Evolutionary conservation across 2,797 vertebrate genomes (phyloP).

Genomic region (Gambelia wislizenii): DNA sequence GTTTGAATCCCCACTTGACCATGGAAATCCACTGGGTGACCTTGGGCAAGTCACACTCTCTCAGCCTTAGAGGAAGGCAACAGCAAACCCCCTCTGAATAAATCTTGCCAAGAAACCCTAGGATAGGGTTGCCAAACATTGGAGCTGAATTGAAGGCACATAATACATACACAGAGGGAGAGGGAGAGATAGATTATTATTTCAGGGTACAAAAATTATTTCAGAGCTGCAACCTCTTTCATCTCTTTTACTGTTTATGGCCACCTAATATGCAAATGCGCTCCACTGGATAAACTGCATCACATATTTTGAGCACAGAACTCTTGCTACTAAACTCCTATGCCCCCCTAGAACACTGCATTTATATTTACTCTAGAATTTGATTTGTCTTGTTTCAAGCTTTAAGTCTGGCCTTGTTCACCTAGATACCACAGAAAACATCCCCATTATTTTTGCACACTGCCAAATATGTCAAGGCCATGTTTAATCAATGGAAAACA

Average conservation of each 20-base stretch:
- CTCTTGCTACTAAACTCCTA: slow-evolving; percentile 36
- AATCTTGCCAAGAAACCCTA: too few species aligned
- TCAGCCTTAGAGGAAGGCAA: too few species aligned
- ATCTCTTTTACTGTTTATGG: not conserved
- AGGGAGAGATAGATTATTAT: not conserved
- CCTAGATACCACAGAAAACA: slow-evolving; percentile 64
- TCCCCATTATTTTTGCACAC: slow-evolving; percentile 52
- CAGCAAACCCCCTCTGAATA: too few species aligned
- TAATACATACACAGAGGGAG: too few species aligned
- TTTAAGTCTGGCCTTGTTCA: slow-evolving; percentile 65
- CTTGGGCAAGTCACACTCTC: too few species aligned
- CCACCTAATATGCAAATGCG: slow-evolving; percentile 14
- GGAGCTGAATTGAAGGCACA: too few species aligned
- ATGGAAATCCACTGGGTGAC: too few species aligned
- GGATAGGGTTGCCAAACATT: too few species aligned
- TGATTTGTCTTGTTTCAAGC: slow-evolving; percentile 50
- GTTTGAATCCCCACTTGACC: not conserved
- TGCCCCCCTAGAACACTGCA: slow-evolving; percentile 28
- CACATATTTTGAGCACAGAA: not conserved
- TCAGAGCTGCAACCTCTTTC: not conserved
- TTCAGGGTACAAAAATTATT: not conserved
- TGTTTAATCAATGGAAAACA: slow-evolving; percentile 50
- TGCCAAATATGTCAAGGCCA: slow-evolving; percentile 54
- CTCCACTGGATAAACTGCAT: not conserved
- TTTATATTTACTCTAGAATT: slow-evolving; percentile 54